Base-by-base conservation (phyloP, 23 tunicate species). In the Styela clava region DNA sequence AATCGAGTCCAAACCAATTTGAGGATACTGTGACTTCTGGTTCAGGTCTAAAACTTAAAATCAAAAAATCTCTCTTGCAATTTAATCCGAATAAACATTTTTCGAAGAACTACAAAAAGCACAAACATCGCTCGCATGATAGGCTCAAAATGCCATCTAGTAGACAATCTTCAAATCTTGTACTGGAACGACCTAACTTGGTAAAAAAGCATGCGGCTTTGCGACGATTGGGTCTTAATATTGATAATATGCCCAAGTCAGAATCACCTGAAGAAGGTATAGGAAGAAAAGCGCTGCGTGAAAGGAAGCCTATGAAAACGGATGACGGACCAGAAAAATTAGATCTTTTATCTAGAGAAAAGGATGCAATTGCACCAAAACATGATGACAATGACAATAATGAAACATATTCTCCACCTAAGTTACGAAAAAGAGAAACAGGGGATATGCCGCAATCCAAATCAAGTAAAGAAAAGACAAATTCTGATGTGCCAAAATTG, bases 231-330 rank as follows among this genome's bases (percentile, higher is more conserved):
- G 81, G 81, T 0, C 24, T 76, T 5, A 29, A 22, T 23, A 56
- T 18, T 0, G 64, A 76, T n/a, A 44, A 27, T 21, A 22, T 52
- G 24, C 65, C n/a, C n/a, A 32, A 16, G 3, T 24, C 56, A 44
- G 71, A 67, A 19, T 0, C 12, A 16, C 19, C n/a, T 35, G 81
- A 76, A 16, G 81, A 52, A 26, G 81, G 81, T 0, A 76, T 76
- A 64, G 81, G 81, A 24, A 36, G 31, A 76, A 36, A 56, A 19
- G 81, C 81, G 67, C 27, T 76, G 18, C 64, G 81, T 22, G 81
- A 76, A 76, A 51, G 81, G 24, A 76, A 76, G 31, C 81, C 67
- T 7, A 1, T 26, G n/a, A 27, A 76, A 35, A 18, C 81, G 18
- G 64, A 23, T 21, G n/a, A 36, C 16, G 26, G 3, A 3, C 12